A percentile compares a stretch with the other conserved stretches of the same genome.
These are phyloP conservation scores for Avahi laniger DNA, from an alignment of 2,797 vertebrate genomes.

Conservation along the genomic window DNA sequence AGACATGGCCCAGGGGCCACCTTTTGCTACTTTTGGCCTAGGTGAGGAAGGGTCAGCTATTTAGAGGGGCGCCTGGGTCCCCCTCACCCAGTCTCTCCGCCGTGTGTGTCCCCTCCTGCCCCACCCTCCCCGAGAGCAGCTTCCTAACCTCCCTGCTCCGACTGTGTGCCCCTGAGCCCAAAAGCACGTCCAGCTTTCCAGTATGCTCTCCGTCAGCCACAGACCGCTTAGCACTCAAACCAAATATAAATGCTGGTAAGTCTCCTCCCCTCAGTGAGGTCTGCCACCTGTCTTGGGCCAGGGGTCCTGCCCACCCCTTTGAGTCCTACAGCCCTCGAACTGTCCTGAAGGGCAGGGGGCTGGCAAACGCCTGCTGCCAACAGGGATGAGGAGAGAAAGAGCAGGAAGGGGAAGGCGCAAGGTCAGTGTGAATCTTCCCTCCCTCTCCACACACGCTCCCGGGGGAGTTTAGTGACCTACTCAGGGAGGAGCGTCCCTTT, in stretches of 20 bases:
- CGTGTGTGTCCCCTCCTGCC: accelerated
- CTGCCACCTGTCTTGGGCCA: background rate
- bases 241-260: background rate
- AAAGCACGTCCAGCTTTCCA: accelerated
- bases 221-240: background rate
- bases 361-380: accelerated
- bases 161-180: background rate
- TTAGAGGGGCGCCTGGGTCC: accelerated
- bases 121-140: background rate
- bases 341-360: background rate
- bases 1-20: accelerated
- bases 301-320: background rate
- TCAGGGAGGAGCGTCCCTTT: accelerated
- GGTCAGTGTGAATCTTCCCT: accelerated
- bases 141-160: background rate
- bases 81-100: accelerated
- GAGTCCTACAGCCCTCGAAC: background rate
- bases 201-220: accelerated
- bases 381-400: background rate
- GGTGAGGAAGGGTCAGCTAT: accelerated
- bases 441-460: background rate
- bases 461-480: background rate
- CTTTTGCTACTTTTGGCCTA: background rate
- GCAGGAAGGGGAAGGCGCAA: accelerated
- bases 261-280: background rate